These are phyloP conservation scores for Metallyticus violacea DNA, from an alignment of 2,888 invertebrate species.

Conservation along the genomic window DNA sequence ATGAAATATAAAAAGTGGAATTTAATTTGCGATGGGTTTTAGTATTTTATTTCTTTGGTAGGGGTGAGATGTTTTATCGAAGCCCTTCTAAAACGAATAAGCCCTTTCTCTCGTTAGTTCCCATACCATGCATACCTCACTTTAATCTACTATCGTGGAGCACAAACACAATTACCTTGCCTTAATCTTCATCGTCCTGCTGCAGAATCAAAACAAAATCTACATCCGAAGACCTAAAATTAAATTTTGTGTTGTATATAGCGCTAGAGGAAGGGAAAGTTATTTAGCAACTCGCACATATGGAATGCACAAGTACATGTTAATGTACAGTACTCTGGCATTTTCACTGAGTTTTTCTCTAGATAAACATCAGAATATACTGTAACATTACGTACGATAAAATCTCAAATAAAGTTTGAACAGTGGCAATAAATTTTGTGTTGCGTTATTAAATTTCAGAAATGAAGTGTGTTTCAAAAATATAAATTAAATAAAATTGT, in stretches of 20 bases:
- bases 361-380: too few species aligned
- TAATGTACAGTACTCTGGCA: too few species aligned
- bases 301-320: too few species aligned
- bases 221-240: neutral
- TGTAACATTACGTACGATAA: too few species aligned
- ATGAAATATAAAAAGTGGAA: neutral
- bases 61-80: neutral
- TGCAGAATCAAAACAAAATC: neutral
- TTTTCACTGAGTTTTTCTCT: too few species aligned
- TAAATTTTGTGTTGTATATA: neutral
- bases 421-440: too few species aligned
- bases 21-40: neutral
- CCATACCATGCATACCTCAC: neutral
- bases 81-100: neutral
- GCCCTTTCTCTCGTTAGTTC: neutral
- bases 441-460: too few species aligned
- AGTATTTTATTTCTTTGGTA: neutral
- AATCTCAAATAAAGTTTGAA: too few species aligned
- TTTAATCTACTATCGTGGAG: neutral
- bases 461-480: too few species aligned
- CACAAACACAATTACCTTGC: neutral
- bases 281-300: neutral
- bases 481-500: too few species aligned
- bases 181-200: neutral
- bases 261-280: neutral